phyloP scores from a whole-genome alignment of 2,113 vertebrate genomes.

The Neogale vison region DNA sequence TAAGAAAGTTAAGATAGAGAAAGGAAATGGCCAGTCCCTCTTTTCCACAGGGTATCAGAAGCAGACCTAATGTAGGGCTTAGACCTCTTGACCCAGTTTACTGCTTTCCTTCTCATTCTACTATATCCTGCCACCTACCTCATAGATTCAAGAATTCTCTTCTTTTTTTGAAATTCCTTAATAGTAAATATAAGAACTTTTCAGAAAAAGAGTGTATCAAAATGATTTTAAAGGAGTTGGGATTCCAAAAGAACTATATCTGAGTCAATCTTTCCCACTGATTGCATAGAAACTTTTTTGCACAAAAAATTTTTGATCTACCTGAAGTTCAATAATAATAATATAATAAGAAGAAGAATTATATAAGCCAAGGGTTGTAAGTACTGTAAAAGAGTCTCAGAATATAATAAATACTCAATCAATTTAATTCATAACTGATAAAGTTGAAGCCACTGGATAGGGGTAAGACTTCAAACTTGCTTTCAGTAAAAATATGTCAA shows the following conservation, averaged over 20 bases:
- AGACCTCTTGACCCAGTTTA: not conserved
- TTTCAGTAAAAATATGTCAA: not conserved
- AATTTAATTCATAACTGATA: not conserved
- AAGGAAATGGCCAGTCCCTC: not conserved
- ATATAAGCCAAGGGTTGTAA: not conserved
- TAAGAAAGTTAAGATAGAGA: not conserved
- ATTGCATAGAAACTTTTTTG: not conserved
- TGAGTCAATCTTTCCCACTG: not conserved
- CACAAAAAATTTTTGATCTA: not conserved
- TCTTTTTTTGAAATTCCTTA: conserved; percentile 36
- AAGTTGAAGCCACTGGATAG: not conserved
- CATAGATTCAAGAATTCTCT: conserved; percentile 3
- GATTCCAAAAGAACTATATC: not conserved
- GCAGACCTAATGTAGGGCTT: not conserved
- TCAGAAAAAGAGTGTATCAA: not conserved
- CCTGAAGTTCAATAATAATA: not conserved
- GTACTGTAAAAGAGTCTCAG: not conserved
- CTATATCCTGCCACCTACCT: not conserved
- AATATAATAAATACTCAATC: not conserved
- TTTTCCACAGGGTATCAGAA: not conserved
- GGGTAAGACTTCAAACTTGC: not conserved
- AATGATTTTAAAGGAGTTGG: not conserved
- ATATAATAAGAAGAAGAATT: not conserved
- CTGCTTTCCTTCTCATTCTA: not conserved
- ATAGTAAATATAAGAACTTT: not conserved